A percentile compares a stretch with the other conserved stretches of the same genome.
phyloP scores from a whole-genome alignment of 2,888 invertebrate genomes.

The Cylindroiulus punctatus region DNA sequence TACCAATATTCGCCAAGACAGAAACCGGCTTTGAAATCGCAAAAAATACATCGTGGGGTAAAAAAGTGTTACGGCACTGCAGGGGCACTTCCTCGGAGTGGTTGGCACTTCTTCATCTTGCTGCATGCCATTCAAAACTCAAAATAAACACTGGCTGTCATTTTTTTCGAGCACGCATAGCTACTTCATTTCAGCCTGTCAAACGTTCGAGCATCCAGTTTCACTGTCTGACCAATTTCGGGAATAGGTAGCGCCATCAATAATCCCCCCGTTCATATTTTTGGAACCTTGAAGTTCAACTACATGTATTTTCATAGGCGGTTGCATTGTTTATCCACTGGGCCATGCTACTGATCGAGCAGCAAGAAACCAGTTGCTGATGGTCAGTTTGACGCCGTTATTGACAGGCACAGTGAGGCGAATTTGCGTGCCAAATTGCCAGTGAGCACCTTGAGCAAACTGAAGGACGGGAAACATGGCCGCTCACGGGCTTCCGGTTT shows the following conservation, averaged over 20 bases:
- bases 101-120: conserved; percentile 27
- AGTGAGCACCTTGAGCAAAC: background rate
- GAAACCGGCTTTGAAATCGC: background rate
- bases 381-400: conserved; percentile 3
- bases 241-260: conserved; percentile 32
- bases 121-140: conserved; percentile 26
- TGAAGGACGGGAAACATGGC: background rate
- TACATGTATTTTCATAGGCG: background rate
- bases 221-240: conserved; percentile 26
- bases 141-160: conserved; percentile 27
- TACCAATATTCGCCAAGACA: background rate
- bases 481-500: background rate
- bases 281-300: background rate
- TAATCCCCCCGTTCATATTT: conserved; percentile 7
- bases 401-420: background rate
- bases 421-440: background rate
- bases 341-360: background rate
- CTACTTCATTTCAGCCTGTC: conserved; percentile 27
- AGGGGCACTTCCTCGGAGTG: conserved; percentile 24
- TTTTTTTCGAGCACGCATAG: background rate
- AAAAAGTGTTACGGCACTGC: conserved; percentile 7
- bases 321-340: conserved; percentile 13
- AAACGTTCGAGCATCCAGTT: conserved; percentile 24
- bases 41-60: background rate
- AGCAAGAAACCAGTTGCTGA: background rate